Evolutionary conservation across 1,140 invertebrate genomes (phyloP).

Genomic region (Diprion similis): DNA sequence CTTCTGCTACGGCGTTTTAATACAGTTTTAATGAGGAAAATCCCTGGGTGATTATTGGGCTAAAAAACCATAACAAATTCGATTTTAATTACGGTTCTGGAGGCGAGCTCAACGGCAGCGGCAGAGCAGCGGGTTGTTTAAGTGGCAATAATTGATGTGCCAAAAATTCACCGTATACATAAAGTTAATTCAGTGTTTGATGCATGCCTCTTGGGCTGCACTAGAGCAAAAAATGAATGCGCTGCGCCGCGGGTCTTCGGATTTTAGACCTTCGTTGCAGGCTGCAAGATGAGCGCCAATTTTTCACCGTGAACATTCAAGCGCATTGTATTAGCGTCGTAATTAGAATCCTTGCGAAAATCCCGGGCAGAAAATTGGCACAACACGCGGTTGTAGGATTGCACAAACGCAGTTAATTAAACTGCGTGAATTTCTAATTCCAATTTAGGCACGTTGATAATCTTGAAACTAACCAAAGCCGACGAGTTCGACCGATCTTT

Average conservation of each 20-base stretch:
- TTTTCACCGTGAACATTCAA: too few relatives aligned
- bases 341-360: too few relatives aligned
- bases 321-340: too few relatives aligned
- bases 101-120: neutral
- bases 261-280: neutral
- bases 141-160: neutral
- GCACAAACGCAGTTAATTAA: too few relatives aligned
- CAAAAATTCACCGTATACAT: neutral
- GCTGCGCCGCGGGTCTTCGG: neutral
- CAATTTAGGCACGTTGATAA: too few relatives aligned
- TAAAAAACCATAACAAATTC: constrained; percentile 1
- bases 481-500: too few relatives aligned
- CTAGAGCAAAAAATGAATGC: neutral
- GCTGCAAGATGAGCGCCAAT: too few relatives aligned
- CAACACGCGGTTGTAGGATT: too few relatives aligned
- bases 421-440: too few relatives aligned
- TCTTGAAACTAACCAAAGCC: too few relatives aligned
- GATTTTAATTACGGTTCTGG: neutral
- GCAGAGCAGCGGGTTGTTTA: neutral
- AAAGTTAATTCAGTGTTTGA: constrained; percentile 3
- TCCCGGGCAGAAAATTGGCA: too few relatives aligned
- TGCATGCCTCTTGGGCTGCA: neutral
- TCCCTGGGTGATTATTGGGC: neutral
- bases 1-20: neutral
- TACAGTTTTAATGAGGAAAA: constrained; percentile 5